phyloP scores from a whole-genome alignment of 1,140 invertebrate species.

The Penaeus vannamei region DNA sequence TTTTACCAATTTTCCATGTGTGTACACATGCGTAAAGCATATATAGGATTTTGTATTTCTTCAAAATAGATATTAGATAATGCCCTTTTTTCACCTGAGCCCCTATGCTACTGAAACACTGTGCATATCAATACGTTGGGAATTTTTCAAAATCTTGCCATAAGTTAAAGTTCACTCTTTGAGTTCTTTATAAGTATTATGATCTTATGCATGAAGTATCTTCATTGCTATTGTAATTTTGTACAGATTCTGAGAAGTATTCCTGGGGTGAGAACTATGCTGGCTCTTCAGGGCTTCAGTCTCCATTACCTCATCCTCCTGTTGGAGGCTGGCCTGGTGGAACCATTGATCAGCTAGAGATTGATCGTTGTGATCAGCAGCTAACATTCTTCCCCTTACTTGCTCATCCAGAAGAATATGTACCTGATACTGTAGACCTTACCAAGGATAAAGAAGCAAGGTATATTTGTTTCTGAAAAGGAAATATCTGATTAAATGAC shows the following conservation, averaged over 20 bases:
- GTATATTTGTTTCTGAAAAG: conserved; percentile 67
- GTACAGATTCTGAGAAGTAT: conserved; percentile 76
- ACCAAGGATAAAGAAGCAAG: conserved; percentile 85
- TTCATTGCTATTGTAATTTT: conserved; percentile 35
- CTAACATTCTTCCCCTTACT: conserved; percentile 80
- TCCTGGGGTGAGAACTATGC: conserved; percentile 85
- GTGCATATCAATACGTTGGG: too few species aligned
- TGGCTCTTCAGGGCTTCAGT: conserved; percentile 80
- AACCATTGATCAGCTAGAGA: conserved; percentile 79
- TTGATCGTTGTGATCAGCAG: conserved; percentile 78
- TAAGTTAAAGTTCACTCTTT: too few species aligned
- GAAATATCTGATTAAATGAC: too few species aligned
- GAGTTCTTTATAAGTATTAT: too few species aligned
- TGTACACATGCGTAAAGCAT: too few species aligned
- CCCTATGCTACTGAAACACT: too few species aligned
- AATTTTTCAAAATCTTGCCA: too few species aligned
- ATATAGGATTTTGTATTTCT: too few species aligned
- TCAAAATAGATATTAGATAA: too few species aligned
- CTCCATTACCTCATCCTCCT: conserved; percentile 71
- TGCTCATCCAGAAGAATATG: conserved; percentile 79
- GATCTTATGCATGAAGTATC: too few species aligned
- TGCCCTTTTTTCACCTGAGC: too few species aligned
- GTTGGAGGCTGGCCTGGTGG: conserved; percentile 50
- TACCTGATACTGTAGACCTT: conserved; percentile 91
- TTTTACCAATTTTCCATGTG: too few species aligned